Evolutionary conservation across 2,113 vertebrate species (phyloP).

Genomic region (Leptobrachium leishanense): DNA sequence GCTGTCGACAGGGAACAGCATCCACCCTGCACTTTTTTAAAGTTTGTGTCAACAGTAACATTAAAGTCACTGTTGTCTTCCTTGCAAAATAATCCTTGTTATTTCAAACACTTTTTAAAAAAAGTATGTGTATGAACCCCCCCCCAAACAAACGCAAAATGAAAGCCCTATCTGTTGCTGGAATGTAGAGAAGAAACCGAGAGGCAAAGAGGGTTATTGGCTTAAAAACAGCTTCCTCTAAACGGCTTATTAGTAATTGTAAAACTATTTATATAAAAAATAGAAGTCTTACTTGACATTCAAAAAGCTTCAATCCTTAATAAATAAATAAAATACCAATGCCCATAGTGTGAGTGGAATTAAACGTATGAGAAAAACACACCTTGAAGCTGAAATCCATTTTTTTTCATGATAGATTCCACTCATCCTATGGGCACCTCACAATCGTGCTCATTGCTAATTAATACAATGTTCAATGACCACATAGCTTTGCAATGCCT

Average conservation of each 20-base stretch:
- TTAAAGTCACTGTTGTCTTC: background rate
- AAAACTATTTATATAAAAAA: slow-evolving; percentile 53
- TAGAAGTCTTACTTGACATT: slow-evolving; percentile 58
- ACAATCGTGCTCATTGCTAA: slow-evolving; percentile 30
- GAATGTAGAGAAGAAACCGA: slow-evolving; percentile 62
- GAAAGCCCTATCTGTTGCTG: slow-evolving; percentile 24
- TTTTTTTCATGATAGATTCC: background rate
- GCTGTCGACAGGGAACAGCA: background rate
- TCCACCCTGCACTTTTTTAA: background rate
- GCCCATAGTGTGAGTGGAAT: slow-evolving; percentile 57
- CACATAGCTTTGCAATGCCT: slow-evolving; percentile 14
- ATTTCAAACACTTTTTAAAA: slow-evolving; percentile 11
- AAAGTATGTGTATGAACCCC: background rate
- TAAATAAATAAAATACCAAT: slow-evolving; percentile 61
- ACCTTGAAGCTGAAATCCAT: slow-evolving; percentile 46
- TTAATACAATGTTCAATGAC: slow-evolving; percentile 25
- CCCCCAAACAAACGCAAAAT: no score
- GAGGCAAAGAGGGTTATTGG: slow-evolving; percentile 41
- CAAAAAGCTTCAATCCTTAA: slow-evolving; percentile 64
- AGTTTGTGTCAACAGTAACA: background rate
- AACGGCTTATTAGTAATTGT: slow-evolving; percentile 48
- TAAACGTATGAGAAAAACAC: slow-evolving; percentile 50
- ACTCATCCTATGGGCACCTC: slow-evolving; percentile 18
- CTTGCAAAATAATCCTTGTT: background rate
- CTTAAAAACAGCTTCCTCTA: slow-evolving; percentile 48